Evolutionary conservation across 2,888 invertebrate species (phyloP).

Genomic region (Coleophora deauratella): DNA sequence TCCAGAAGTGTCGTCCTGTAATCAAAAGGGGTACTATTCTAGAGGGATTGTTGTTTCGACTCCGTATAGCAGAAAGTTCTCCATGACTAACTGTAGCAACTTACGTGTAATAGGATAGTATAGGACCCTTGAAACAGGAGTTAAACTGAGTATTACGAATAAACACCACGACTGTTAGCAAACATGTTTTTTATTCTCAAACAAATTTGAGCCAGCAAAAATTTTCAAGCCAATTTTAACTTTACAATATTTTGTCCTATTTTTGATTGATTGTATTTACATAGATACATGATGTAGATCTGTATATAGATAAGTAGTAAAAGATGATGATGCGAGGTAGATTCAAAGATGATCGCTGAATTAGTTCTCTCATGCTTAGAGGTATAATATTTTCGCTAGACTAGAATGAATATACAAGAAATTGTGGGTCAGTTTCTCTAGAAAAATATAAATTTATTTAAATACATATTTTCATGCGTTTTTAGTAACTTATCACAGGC

Average conservation of each 20-base stretch:
- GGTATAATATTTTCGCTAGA: background rate
- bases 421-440: conserved; percentile 49
- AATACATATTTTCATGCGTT: no score
- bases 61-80: background rate
- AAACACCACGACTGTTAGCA: conserved; percentile 14
- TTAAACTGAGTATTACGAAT: background rate
- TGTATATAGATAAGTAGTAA: conserved; percentile 1
- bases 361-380: conserved; percentile 7
- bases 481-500: no score
- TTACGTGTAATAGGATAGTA: no score
- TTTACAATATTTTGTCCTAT: background rate
- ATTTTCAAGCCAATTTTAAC: no score
- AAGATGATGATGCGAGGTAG: background rate
- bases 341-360: background rate
- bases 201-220: background rate
- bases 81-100: background rate
- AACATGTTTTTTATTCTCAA: background rate
- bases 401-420: conserved; percentile 18
- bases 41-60: conserved; percentile 26
- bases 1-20: conserved; percentile 93
- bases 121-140: no score
- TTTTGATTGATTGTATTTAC: background rate
- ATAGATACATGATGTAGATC: conserved; percentile 2
- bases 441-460: background rate
- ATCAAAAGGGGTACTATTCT: conserved; percentile 62